Base-by-base conservation (phyloP, 2,113 vertebrate species). In the Archocentrus centrarchus region DNA sequence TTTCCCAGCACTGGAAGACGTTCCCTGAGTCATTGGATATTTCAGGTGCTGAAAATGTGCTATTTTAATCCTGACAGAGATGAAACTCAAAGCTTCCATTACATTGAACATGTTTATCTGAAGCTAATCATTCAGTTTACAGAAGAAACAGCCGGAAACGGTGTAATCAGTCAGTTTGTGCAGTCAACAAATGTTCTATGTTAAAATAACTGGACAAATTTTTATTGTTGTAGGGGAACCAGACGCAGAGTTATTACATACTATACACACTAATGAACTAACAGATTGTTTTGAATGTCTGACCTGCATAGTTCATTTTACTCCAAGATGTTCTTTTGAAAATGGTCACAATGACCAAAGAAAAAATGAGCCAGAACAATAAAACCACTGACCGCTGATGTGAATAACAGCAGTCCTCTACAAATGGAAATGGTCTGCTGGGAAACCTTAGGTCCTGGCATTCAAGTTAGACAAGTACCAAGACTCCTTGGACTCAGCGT, bases 11-110 rank as follows among this genome's bases (percentile, higher is more conserved):
- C 81, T 13, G 17, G 63, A 80, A 73, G 73, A 75, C 20, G 17
- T 80, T 82, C 85, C 90, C 87, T 85, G 88, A 92, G 89, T 81
- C 81, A 37, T 20, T 41, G 75, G 75, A 30, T 44, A 20, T 39
- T 80, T 78, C 84, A 82, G 77, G 88, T 77, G 83, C 81, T 59
- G 70, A 41, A 80, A 41, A 61, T 75, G 47, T 41, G 63, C 20
- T 60, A 44, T 30, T n/a, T 73, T 55, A 55, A n/a, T 55, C 17
- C 47, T 1, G 68, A 27, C 27, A n/a, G 27, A 18, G 68, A 14
- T 73, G 1, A 55, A 73, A 73, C 18, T 27, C 11, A 24, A 59
- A 32, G 64, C 5, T 44, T 88, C 22, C 57, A 73, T 24, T 60
- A 24, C 17, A 35, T 11, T 0, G 2, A 39, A n/a, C 2, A 5